These are phyloP conservation scores for Tragelaphus imberbis DNA, from an alignment of 2,113 vertebrate species.

Conservation along the genomic window DNA sequence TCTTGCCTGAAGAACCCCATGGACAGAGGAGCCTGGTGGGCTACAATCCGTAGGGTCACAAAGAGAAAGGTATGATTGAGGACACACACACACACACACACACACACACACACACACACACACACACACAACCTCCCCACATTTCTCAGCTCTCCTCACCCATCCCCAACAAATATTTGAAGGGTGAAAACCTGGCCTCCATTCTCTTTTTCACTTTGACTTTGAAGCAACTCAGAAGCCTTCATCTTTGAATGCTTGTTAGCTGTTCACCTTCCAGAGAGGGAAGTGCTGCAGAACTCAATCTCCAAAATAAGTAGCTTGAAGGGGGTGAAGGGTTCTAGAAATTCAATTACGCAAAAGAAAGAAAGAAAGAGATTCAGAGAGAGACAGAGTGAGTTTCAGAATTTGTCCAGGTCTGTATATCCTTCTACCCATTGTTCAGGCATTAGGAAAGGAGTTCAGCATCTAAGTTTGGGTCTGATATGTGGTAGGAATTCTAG, in stretches of 20 bases:
- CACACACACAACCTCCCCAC: neutral
- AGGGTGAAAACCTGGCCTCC: neutral
- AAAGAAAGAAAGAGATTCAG: neutral
- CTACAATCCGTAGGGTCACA: neutral
- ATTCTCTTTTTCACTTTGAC: neutral
- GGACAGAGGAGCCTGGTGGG: rapidly evolving
- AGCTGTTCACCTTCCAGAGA: neutral
- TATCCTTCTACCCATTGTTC: too few species aligned
- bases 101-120: neutral
- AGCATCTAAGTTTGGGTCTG: neutral
- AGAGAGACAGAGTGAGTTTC: neutral
- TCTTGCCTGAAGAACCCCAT: neutral
- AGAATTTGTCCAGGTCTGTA: neutral
- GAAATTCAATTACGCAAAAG: neutral
- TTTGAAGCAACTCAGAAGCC: neutral
- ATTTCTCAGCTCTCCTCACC: neutral
- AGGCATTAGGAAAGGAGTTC: neutral
- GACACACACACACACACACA: neutral
- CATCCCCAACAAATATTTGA: neutral
- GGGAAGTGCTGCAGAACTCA: neutral
- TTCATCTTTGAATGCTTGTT: neutral
- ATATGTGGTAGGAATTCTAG: neutral
- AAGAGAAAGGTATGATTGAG: neutral
- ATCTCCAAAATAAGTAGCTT: rapidly evolving
- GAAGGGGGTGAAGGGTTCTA: neutral